These are phyloP conservation scores for Myathropa florea DNA, from an alignment of 2,888 invertebrate species.

Conservation along the genomic window DNA sequence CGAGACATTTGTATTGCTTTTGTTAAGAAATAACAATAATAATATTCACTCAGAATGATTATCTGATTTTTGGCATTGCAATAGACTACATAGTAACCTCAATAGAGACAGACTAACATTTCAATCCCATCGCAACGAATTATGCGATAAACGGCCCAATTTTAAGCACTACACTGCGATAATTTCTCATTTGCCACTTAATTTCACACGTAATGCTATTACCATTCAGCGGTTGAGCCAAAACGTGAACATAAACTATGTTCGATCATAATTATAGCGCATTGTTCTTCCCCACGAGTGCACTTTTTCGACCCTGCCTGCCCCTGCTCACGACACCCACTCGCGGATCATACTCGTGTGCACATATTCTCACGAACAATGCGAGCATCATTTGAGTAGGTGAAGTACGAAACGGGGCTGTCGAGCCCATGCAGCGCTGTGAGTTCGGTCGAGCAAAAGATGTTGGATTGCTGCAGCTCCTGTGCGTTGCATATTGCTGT, in stretches of 20 bases:
- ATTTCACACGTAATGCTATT: constrained; percentile 55
- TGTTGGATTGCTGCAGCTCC: constrained; percentile 15
- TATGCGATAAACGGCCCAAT: constrained; percentile 21
- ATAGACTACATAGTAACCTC: background rate
- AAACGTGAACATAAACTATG: constrained; percentile 40
- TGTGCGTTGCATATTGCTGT: constrained; percentile 11
- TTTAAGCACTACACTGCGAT: constrained; percentile 29
- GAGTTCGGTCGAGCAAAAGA: constrained; percentile 12
- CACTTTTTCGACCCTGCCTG: constrained; percentile 11
- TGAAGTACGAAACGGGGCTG: constrained; percentile 6
- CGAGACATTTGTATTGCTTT: too few relatives aligned
- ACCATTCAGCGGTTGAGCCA: constrained; percentile 30
- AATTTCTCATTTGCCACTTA: constrained; percentile 59
- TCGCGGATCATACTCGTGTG: background rate
- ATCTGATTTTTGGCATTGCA: background rate
- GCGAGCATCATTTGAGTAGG: background rate
- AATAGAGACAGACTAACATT: background rate
- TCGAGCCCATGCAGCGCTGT: constrained; percentile 6
- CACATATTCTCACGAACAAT: background rate
- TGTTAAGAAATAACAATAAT: background rate
- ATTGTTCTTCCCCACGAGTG: constrained; percentile 47
- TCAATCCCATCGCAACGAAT: too few relatives aligned
- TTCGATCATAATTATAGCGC: constrained; percentile 45
- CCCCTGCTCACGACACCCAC: background rate
- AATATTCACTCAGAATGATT: background rate